Evolutionary conservation across 1,140 invertebrate species (phyloP), one percentile per base, ranked within the genome.

Genomic region (Archivesica marissinica): DNA sequence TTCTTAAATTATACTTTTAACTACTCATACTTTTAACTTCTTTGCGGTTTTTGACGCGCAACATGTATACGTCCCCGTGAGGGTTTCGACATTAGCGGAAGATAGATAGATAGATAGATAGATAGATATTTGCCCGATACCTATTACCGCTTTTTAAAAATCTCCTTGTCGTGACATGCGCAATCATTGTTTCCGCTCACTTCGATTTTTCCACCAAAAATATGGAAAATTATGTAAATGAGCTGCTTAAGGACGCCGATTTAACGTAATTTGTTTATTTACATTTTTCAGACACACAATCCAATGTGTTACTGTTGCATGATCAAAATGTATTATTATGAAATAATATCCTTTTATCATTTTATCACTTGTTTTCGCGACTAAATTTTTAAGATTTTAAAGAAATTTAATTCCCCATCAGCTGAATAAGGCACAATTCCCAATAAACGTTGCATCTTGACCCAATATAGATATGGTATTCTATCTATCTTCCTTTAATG

Each of bases 191-290:
- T 35, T 64, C 54, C 54, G 54, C 54, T 59, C 2, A 28, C 9
- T 28, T 64, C 6, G 2, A 3, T 35, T 2, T 11, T 25, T 7
- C 13, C 3, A n/a, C 23, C 30, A 33, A 11, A 44, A 70, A 44
- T 6, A 70, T 70, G 66, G 66, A 70, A 70, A 70, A 11, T 15
- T 70, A 70, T 47, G 66, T 70, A 0, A 70, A 44, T 7, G 23
- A 70, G 66, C 33, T 70, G 66, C 33, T 70, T 44, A 41, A 70
- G n/a, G 41, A 70, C 23, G 66, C 66, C 38, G 66, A 70, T 28
- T 70, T 70, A 25, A 25, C 66, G 66, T 70, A 70, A 70, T 70
- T 35, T 64, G 0, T 28, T 17, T 39, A 39, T 39, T 6, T 23
- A n/a, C 20, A 25, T 39, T 1, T 44, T 20, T 1, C 4, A 7